Evolutionary conservation across 2,888 invertebrate species (phyloP).

Genomic region (Callimorpha dominula): DNA sequence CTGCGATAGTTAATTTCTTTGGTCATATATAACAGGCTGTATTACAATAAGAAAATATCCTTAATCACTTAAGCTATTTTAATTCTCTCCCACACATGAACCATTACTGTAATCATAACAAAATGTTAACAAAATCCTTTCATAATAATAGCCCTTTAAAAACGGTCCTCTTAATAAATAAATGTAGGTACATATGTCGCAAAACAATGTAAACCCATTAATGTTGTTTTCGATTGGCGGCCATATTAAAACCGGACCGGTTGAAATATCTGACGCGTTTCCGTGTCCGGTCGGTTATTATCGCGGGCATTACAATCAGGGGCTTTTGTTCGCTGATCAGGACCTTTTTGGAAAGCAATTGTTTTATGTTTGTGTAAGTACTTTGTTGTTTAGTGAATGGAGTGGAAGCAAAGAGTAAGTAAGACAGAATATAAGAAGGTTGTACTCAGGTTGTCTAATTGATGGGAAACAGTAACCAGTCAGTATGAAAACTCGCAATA

Average conservation of each 20-base stretch:
- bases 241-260: slow-evolving; percentile 51
- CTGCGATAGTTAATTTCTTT: too few relatives aligned
- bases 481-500: background rate
- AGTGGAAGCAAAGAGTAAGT: background rate
- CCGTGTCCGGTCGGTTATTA: slow-evolving; percentile 51
- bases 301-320: slow-evolving; percentile 55
- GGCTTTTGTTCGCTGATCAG: slow-evolving; percentile 49
- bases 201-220: slow-evolving; percentile 52
- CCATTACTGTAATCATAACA: slow-evolving; percentile 16
- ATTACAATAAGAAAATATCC: background rate
- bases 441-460: background rate
- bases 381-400: background rate
- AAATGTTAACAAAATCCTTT: slow-evolving; percentile 14
- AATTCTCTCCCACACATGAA: background rate
- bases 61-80: background rate
- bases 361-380: slow-evolving; percentile 17
- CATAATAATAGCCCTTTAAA: slow-evolving; percentile 41
- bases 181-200: slow-evolving; percentile 53
- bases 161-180: slow-evolving; percentile 46
- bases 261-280: slow-evolving; percentile 54
- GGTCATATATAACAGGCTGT: too few relatives aligned
- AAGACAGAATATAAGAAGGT: background rate
- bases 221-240: slow-evolving; percentile 56
- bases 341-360: slow-evolving; percentile 21
- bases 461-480: background rate